phyloP scores from a whole-genome alignment of 2,113 vertebrate species.

The Chionodraco myersi region DNA sequence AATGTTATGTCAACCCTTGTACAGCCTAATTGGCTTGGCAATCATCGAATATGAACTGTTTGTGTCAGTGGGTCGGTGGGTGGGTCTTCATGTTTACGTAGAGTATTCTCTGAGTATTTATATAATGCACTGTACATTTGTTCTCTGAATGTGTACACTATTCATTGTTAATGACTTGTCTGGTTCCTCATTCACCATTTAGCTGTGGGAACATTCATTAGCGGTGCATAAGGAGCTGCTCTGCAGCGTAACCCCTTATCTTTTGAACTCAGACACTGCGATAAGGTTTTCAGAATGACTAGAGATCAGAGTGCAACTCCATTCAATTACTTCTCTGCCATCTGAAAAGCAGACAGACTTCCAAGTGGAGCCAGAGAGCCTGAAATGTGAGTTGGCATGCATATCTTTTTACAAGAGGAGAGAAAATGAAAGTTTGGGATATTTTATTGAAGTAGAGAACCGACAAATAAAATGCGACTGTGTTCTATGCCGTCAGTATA shows the following conservation, averaged over 20 bases:
- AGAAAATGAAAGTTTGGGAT: conserved; percentile 11
- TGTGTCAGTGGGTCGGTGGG: conserved; percentile 18
- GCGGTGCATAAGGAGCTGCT: conserved; percentile 41
- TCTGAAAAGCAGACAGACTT: conserved; percentile 44
- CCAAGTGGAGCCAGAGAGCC: conserved; percentile 29
- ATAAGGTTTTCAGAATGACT: conserved; percentile 67
- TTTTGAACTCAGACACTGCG: conserved; percentile 62
- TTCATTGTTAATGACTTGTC: conserved; percentile 64
- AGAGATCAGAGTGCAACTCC: conserved; percentile 62
- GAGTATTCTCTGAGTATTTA: conserved; percentile 38
- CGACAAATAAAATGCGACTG: conserved; percentile 41
- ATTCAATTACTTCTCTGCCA: conserved; percentile 58
- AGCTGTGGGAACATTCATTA: conserved; percentile 58
- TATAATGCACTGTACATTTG: conserved; percentile 51
- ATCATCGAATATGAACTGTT: conserved; percentile 36
- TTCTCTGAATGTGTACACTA: conserved; percentile 44
- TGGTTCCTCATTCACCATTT: conserved; percentile 42
- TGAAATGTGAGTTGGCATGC: conserved; percentile 29
- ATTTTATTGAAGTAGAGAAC: conserved; percentile 46
- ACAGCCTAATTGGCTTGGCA: conserved; percentile 57
- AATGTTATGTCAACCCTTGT: conserved; percentile 54
- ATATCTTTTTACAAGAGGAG: conserved; percentile 29
- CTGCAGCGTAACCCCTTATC: conserved; percentile 39
- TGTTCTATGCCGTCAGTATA: conserved; percentile 37
- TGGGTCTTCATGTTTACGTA: neutral